Conservation (phyloP, 2,113 vertebrate genomes). For the Hemibagrus wyckioides region DNA sequence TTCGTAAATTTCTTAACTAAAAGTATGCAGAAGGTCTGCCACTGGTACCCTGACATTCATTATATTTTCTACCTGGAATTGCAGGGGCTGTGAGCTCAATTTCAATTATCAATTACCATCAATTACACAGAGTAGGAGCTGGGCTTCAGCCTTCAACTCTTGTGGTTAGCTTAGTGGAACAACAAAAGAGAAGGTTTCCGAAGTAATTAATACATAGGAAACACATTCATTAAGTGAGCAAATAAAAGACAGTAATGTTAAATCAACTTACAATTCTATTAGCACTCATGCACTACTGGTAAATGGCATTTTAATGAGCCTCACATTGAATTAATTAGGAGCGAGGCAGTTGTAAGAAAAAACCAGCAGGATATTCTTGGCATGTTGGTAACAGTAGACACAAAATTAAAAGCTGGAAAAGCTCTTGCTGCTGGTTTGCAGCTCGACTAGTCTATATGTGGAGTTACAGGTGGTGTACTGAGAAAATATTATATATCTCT, state of each 20-base stretch:
- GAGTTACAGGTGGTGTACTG: slow-evolving; percentile 29
- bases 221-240: slow-evolving; percentile 55
- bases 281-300: slow-evolving; percentile 54
- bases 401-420: slow-evolving; percentile 13
- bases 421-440: slow-evolving; percentile 28
- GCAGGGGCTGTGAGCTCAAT: not conserved
- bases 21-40: not conserved
- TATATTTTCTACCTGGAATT: not conserved
- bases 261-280: slow-evolving; percentile 53
- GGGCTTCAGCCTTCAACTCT: slow-evolving; percentile 7
- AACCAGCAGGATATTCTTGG: slow-evolving; percentile 49
- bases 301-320: slow-evolving; percentile 61
- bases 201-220: slow-evolving; percentile 53
- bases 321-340: slow-evolving; percentile 57
- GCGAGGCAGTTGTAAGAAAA: slow-evolving; percentile 11
- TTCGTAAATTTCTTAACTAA: not conserved
- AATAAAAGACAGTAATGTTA: slow-evolving; percentile 51
- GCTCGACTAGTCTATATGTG: slow-evolving; percentile 28
- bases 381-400: slow-evolving; percentile 36
- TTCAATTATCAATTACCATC: not conserved
- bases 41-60: not conserved
- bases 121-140: not conserved
- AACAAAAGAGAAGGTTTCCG: slow-evolving; percentile 14
- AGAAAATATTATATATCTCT: slow-evolving; percentile 3
- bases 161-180: not conserved